phyloP scores from a whole-genome alignment of 2,113 vertebrate species.

The Chionodraco myersi region DNA sequence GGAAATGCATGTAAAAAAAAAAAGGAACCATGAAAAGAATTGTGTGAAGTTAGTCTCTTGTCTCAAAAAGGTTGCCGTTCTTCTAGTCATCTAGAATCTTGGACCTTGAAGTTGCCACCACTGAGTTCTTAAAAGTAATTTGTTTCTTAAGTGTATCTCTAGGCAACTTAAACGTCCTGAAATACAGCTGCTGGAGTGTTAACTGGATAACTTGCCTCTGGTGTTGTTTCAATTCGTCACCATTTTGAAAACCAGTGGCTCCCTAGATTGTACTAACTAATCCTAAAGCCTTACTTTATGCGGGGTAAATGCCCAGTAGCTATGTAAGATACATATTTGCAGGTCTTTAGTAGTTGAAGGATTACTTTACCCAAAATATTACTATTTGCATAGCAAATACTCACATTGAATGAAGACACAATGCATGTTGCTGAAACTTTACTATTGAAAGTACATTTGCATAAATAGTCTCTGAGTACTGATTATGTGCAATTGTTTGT shows the following conservation, averaged over 20 bases:
- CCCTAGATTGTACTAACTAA: neutral
- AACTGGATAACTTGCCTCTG: neutral
- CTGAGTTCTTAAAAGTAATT: neutral
- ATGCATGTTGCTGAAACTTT: too few relatives aligned
- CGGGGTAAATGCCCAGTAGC: neutral
- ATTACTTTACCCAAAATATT: neutral
- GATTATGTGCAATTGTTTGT: too few relatives aligned
- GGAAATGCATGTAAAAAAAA: constrained; percentile 12
- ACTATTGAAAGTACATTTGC: too few relatives aligned
- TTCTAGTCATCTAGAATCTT: neutral
- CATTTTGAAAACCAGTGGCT: neutral
- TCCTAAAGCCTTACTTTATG: neutral
- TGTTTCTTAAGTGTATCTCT: neutral
- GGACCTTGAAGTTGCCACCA: neutral
- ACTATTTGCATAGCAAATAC: too few relatives aligned
- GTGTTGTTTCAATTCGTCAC: neutral
- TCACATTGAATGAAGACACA: too few relatives aligned
- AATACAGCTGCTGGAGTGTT: neutral
- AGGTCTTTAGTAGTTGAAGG: neutral
- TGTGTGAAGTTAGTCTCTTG: neutral
- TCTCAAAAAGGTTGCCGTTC: neutral
- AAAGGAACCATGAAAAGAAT: neutral
- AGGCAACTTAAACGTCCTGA: too few relatives aligned
- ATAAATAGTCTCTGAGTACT: too few relatives aligned
- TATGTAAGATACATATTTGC: neutral